These are phyloP conservation scores for Miniopterus natalensis DNA, from an alignment of 2,113 vertebrate species.

Conservation along the genomic window DNA sequence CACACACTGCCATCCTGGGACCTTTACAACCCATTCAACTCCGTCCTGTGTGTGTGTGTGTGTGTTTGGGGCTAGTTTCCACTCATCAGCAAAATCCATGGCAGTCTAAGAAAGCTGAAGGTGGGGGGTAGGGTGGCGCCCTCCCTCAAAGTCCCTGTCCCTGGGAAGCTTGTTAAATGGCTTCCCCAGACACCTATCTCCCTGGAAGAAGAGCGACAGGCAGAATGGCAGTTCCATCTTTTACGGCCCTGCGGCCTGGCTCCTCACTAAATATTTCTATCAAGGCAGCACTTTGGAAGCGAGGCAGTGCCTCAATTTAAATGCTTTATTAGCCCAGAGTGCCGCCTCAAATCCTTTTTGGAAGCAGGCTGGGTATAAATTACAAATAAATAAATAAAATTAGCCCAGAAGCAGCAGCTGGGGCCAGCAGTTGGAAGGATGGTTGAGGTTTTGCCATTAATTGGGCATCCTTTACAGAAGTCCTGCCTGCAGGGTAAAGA, in stretches of 20 bases:
- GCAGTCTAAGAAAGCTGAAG: background rate
- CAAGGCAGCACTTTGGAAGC: constrained; percentile 70
- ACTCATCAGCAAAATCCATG: constrained; percentile 46
- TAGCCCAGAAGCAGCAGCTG: constrained; percentile 12
- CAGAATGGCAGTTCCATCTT: constrained; percentile 43
- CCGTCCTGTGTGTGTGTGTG: background rate
- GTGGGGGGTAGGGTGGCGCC: background rate
- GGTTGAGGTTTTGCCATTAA: constrained; percentile 58
- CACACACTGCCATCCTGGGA: background rate
- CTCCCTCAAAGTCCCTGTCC: background rate
- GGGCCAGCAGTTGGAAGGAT: constrained; percentile 30
- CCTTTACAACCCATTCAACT: background rate
- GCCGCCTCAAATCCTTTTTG: constrained; percentile 25
- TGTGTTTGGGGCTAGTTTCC: background rate
- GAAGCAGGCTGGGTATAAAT: constrained; percentile 58
- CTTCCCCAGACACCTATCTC: constrained; percentile 65
- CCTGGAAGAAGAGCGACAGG: constrained; percentile 54
- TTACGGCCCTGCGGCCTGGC: constrained; percentile 35
- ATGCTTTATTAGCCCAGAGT: constrained; percentile 76
- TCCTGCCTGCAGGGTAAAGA: background rate
- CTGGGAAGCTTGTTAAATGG: constrained; percentile 67
- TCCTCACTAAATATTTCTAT: constrained; percentile 75
- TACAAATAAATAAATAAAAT: constrained; percentile 74
- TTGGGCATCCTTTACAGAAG: constrained; percentile 31
- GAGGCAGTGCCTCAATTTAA: constrained; percentile 64